These are phyloP conservation scores for Xiphophorus hellerii DNA, from an alignment of 2,113 vertebrate genomes.

Conservation along the genomic window DNA sequence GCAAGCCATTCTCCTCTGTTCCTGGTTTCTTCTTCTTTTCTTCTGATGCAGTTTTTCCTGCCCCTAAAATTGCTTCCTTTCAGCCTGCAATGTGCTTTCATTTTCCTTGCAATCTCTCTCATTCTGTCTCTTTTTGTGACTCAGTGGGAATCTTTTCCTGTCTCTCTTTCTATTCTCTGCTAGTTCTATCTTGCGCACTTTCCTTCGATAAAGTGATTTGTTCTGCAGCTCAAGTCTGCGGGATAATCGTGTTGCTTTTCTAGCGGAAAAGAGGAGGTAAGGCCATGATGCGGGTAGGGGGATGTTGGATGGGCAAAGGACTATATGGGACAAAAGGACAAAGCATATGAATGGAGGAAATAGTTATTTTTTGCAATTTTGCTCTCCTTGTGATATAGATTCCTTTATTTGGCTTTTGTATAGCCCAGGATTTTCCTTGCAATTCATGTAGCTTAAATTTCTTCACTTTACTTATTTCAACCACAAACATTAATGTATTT, in stretches of 20 bases:
- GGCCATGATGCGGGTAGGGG: conserved; percentile 9
- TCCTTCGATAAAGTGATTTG: conserved; percentile 77
- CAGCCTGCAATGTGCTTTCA: conserved; percentile 56
- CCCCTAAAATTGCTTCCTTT: conserved; percentile 42
- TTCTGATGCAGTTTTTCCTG: conserved; percentile 6
- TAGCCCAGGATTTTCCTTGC: conserved; percentile 21
- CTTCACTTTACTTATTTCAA: background rate
- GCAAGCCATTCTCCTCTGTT: conserved; percentile 15
- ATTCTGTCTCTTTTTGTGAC: conserved; percentile 60
- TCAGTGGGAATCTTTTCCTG: conserved; percentile 69
- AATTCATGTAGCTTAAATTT: conserved; percentile 7
- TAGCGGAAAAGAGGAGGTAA: conserved; percentile 51
- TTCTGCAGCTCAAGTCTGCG: conserved; percentile 78
- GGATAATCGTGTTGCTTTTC: conserved; percentile 71
- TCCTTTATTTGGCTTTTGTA: conserved; percentile 59
- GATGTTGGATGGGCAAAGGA: conserved; percentile 15
- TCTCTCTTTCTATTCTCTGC: conserved; percentile 38
- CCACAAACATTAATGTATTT: background rate
- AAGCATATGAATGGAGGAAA: conserved; percentile 49
- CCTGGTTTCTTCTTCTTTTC: conserved; percentile 33
- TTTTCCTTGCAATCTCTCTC: conserved; percentile 54
- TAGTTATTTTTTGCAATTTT: conserved; percentile 22
- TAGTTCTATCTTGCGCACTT: conserved; percentile 64
- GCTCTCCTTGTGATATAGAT: conserved; percentile 46
- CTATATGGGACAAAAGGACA: conserved; percentile 56